These are phyloP conservation scores for Drosophila lacertosa DNA, from an alignment of 1,140 invertebrate species.

Conservation along the genomic window DNA sequence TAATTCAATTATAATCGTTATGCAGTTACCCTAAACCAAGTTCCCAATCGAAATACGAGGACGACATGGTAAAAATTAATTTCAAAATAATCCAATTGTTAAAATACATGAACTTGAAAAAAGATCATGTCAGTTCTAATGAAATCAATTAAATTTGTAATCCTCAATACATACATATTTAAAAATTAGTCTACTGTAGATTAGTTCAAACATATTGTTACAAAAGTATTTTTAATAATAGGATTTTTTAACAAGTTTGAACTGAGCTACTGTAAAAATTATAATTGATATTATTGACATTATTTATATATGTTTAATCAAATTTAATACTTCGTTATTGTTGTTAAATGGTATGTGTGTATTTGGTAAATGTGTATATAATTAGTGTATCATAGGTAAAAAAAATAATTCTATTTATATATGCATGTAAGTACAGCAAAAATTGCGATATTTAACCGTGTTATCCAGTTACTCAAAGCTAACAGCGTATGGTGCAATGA, in stretches of 20 bases:
- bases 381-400: conserved; percentile 10
- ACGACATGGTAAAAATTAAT: background rate
- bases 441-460: conserved; percentile 44
- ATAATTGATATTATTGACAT: background rate
- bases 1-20: conserved; percentile 5
- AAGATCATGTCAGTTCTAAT: background rate
- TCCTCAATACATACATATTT: background rate
- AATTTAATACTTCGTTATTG: background rate
- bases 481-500: conserved; percentile 46
- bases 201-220: no score
- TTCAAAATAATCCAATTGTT: background rate
- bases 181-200: conserved; percentile 10
- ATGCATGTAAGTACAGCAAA: conserved; percentile 27
- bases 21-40: conserved; percentile 25
- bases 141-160: background rate
- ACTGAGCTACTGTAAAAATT: background rate
- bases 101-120: no score
- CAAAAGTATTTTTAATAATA: background rate
- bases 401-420: conserved; percentile 16
- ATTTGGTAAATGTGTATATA: conserved; percentile 15
- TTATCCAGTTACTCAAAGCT: conserved; percentile 49
- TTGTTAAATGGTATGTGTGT: conserved; percentile 19
- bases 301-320: background rate
- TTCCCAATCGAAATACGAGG: conserved; percentile 6
- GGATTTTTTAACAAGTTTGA: background rate